Evolutionary conservation across 2,888 invertebrate genomes (phyloP), one percentile per base, ranked within the genome.

Genomic region (Drosophila acutilabella): DNA sequence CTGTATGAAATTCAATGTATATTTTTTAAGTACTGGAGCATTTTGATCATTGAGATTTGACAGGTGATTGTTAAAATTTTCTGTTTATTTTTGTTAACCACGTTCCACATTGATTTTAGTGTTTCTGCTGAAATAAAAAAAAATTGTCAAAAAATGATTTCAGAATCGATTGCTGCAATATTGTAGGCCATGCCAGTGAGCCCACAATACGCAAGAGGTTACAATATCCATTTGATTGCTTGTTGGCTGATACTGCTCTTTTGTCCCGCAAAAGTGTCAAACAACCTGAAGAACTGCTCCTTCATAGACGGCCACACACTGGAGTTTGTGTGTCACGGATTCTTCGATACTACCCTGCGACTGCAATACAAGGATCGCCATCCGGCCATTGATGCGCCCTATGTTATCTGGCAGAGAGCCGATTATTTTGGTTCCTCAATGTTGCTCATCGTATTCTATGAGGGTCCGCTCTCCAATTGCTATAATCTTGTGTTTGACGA

Each of bases 151-250:
- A 78, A 80, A 80, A 81, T 81, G 81, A 78, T 78, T 75, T 53
- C 51, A 48, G 67, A 70, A 78, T 75, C 79, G 71, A 79, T 71
- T 62, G 42, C 33, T 71, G 77, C 74, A 77, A 70, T 56, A 60
- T 57, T 73, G 62, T 85, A 81, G 86, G 81, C 75, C 83, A 81
- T 81, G 81, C 78, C 73, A 82, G 80, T 82, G 71, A 76, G 83
- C 78, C 64, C 70, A 50, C 70, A 64, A 44, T 54, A 50, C 60
- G 52, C 78, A 75, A 42, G 74, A 72, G 71, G 68, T 58, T 54
- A 68, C 60, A 85, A 72, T 78, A 74, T 78, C 60, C 81, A 80
- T 60, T 60, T 71, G 61, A 71, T 81, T 57, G 68, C 68, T 64
- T 64, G 51, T 59, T 74, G 76, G 64, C 20, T 77, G 45, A 64